Evolutionary conservation across 1,140 invertebrate genomes (phyloP).

Genomic region (Phortica variegata): DNA sequence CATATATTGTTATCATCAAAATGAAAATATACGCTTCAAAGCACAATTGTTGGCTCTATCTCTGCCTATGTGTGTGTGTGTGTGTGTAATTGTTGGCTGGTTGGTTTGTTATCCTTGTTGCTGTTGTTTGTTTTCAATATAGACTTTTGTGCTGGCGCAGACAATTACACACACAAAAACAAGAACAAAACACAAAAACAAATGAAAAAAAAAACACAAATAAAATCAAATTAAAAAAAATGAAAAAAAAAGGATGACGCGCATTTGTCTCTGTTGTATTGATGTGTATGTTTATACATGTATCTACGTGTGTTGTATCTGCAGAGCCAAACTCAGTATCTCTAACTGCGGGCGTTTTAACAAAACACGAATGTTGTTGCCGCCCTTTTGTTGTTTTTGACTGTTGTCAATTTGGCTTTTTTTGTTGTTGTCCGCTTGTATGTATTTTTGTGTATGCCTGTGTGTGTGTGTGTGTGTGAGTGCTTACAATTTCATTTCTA

Average conservation of each 20-base stretch:
- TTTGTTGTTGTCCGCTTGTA: background rate
- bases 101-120: background rate
- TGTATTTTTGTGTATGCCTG: background rate
- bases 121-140: background rate
- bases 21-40: conserved; percentile 50
- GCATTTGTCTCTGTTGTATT: too few species aligned
- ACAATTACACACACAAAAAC: too few species aligned
- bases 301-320: conserved; percentile 14
- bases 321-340: too few species aligned
- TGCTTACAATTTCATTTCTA: conserved; percentile 42
- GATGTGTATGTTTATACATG: background rate
- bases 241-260: too few species aligned
- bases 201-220: too few species aligned
- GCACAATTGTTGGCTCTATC: conserved; percentile 38
- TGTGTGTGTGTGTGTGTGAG: conserved; percentile 9
- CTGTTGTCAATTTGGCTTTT: too few species aligned
- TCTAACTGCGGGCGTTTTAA: too few species aligned
- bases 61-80: conserved; percentile 8
- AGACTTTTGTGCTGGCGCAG: too few species aligned
- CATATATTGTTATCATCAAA: conserved; percentile 34
- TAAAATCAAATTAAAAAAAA: too few species aligned
- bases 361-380: too few species aligned
- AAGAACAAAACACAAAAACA: too few species aligned
- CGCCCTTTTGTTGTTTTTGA: too few species aligned
- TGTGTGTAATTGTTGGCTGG: conserved; percentile 1